Conservation (phyloP, 2,113 vertebrate genomes). For the Mirza zaza region DNA sequence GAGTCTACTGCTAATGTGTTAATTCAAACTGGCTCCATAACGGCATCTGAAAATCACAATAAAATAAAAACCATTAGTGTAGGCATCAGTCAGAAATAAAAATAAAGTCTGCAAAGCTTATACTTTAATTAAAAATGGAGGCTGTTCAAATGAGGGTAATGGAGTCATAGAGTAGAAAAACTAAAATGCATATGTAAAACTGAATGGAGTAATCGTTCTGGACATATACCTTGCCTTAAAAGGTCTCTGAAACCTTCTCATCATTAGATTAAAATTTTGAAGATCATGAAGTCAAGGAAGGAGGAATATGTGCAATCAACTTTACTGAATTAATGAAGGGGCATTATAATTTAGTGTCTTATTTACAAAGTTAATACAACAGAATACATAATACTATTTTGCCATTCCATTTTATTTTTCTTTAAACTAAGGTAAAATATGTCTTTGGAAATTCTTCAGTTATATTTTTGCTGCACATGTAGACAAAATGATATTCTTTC, state of each 20-base stretch:
- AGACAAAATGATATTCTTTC: neutral
- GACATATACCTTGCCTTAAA: neutral
- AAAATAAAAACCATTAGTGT: constrained; percentile 76
- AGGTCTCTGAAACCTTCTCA: neutral
- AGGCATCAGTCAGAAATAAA: constrained; percentile 73
- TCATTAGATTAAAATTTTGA: neutral
- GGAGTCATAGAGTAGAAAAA: constrained; percentile 39
- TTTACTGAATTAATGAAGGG: neutral
- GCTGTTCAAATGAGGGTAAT: constrained; percentile 45
- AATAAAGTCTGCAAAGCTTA: constrained; percentile 18
- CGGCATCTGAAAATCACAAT: constrained; percentile 69
- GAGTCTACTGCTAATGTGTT: constrained; percentile 53
- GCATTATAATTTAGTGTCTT: neutral
- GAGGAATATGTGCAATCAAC: neutral
- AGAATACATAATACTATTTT: neutral
- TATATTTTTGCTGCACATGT: neutral
- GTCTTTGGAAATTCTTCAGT: neutral
- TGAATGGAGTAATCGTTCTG: constrained; percentile 1
- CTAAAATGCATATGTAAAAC: constrained; percentile 49
- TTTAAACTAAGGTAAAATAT: neutral
- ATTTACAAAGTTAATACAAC: neutral
- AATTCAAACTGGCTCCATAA: constrained; percentile 67
- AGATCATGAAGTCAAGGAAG: neutral
- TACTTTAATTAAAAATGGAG: constrained; percentile 56
- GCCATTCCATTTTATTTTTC: neutral